phyloP scores from a whole-genome alignment of 2,888 invertebrate genomes.

The Eumerus sabulonum region DNA sequence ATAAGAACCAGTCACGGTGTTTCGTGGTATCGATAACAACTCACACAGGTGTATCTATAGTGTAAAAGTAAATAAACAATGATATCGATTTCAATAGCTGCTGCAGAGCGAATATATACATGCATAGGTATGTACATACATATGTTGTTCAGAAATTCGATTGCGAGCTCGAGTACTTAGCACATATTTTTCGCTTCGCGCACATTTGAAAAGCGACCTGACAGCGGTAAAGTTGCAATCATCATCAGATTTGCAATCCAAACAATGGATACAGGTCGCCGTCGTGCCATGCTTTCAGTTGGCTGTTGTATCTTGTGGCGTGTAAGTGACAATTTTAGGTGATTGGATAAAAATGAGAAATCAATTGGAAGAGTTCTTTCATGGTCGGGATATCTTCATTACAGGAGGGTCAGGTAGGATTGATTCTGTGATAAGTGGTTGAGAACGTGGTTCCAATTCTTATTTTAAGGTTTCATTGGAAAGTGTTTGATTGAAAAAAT shows the following conservation, averaged over 20 bases:
- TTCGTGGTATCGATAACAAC: too few species aligned
- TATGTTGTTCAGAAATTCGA: too few species aligned
- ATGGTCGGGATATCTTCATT: slow-evolving; percentile 85
- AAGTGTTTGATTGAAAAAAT: slow-evolving; percentile 92
- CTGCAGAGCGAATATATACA: too few species aligned
- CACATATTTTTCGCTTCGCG: neutral
- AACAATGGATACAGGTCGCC: neutral
- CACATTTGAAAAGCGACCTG: too few species aligned
- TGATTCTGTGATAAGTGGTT: neutral
- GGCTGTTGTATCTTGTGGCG: slow-evolving; percentile 15
- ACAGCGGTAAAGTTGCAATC: slow-evolving; percentile 8
- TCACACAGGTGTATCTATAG: too few species aligned
- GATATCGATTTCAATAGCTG: too few species aligned
- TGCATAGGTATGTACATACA: too few species aligned
- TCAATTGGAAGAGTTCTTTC: slow-evolving; percentile 82
- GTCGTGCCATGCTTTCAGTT: slow-evolving; percentile 21
- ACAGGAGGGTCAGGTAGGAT: slow-evolving; percentile 86
- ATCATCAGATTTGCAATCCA: slow-evolving; percentile 9
- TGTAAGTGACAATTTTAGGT: neutral
- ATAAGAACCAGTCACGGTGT: too few species aligned
- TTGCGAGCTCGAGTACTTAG: slow-evolving; percentile 13
- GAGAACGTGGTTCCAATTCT: neutral
- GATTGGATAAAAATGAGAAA: slow-evolving; percentile 21
- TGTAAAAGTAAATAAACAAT: too few species aligned
- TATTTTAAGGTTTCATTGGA: slow-evolving; percentile 86